Evolutionary conservation across 2,888 invertebrate genomes (phyloP), one percentile per base, ranked within the genome.

Genomic region (Andrena bucephala): DNA sequence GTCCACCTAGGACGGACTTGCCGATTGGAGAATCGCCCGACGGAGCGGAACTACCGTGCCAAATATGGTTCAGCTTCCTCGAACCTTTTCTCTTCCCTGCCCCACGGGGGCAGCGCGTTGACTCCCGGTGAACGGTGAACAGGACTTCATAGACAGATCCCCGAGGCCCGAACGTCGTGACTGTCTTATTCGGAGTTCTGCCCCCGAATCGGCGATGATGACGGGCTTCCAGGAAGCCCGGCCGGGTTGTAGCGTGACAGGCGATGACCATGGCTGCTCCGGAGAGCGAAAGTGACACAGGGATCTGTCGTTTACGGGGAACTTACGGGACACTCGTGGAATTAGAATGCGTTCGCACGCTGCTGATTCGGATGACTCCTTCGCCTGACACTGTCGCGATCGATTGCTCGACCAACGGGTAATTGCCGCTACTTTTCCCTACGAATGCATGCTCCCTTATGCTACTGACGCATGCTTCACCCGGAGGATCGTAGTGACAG

Each of bases 1-100:
- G 1, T 33, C 20, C 16, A 5, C 4, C 36, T 7, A 60, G 54
- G 24, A n/a, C 27, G 4, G 16, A 27, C 16, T 20, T 6, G 2
- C 27, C 13, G n/a, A 16, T 10, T 20, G 33, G 31, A 70, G 60
- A 33, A 59, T 72, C 59, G 6, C 33, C 13, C 16, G 33, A 59
- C 24, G 24, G 20, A 24, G 5, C 67, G 69, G 69, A 69, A 69
- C 67, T 67, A 67, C 24, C 62, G 65, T 76, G 67, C 68, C 81
- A 82, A 82, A 82, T 81, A 81, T 75, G 75, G 81, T 71, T 63
- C 73, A 65, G 60, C 10, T 70, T 65, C 48, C 60, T 70, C 48
- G 31, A 63, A 42, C 54, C 65, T 20, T 10, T 3, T 57, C 57
- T 54, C 20, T 20, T 54, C 20, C 2, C 7, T 24, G n/a, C 20